phyloP scores from a whole-genome alignment of 2,113 vertebrate species.

The Eublepharis macularius region DNA sequence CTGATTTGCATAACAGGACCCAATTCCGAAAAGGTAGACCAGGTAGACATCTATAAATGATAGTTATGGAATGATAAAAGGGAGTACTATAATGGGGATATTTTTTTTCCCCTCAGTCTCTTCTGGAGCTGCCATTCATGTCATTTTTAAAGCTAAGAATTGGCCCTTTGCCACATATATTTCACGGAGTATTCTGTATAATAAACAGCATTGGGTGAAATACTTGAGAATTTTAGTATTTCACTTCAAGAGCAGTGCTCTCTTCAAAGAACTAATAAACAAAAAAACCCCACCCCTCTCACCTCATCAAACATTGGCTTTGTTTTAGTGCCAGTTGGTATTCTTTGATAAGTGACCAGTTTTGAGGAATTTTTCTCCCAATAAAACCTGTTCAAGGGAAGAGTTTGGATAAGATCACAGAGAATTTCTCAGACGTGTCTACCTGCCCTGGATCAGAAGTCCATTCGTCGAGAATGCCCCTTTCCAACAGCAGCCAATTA shows the following conservation, averaged over 20 bases:
- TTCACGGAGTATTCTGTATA: not conserved
- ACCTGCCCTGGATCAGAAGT: not conserved
- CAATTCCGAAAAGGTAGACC: rapidly evolving
- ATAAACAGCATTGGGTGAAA: not conserved
- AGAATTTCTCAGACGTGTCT: not conserved
- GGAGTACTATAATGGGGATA: not conserved
- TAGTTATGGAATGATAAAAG: not conserved
- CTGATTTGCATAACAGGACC: not conserved
- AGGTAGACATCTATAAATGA: not conserved
- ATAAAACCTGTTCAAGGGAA: not conserved
- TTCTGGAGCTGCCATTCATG: not conserved
- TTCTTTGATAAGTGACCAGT: not conserved
- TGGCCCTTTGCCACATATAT: not conserved
- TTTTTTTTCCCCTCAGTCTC: not conserved
- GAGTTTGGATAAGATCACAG: not conserved
- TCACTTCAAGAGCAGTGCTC: too few species aligned
- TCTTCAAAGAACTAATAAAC: too few species aligned
- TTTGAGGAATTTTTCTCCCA: not conserved
- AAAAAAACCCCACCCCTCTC: too few species aligned
- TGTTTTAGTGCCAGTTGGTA: not conserved
- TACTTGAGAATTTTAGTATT: not conserved
- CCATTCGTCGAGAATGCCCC: too few species aligned
- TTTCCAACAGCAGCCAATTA: too few species aligned
- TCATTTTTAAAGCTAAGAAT: not conserved
- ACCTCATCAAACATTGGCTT: not conserved